Evolutionary conservation across 2,888 invertebrate species (phyloP), one percentile per base, ranked within the genome.

Genomic region (Andrena bicolor): DNA sequence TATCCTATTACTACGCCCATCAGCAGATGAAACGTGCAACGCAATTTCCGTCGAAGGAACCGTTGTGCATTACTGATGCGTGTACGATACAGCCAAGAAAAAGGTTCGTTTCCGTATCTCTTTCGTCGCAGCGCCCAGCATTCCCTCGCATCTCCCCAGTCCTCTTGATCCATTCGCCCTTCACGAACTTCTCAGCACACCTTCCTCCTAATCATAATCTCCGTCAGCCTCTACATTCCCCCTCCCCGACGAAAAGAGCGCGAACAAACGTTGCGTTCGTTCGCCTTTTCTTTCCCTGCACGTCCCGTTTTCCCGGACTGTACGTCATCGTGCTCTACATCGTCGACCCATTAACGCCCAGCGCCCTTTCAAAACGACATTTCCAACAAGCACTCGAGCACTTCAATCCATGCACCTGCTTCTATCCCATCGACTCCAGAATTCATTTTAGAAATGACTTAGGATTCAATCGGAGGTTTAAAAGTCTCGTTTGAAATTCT

Each of bases 21-120:
- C 53, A n/a, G n/a, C 32, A 10, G n/a, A 8, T 35, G 20, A 61
- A 61, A 32, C 16, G 20, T 30, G n/a, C 3, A n/a, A 23, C n/a
- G 32, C 16, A 23, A 20, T 16, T 23, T 35, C 2, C 10, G 35
- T 7, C 23, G 26, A 48, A n/a, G 28, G 16, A 1, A 35, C 10
- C 3, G 48, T 72, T 65, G 69, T 61, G 20, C 81, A 85, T 81
- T 71, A 72, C 66, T 77, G 66, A 66, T 58, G 35, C 72, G 28
- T 56, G n/a, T 82, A 83, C 76, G 81, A 79, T 81, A 86, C 88
- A 88, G 86, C 70, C 85, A 81, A 85, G 88, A 88, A 86, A 88
- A 88, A 83, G 83, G 86, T 83, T 78, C 83, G 79, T 85, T 83
- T 81, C 53, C 8, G n/a, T 56, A 53, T 61, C 28, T 26, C 3